Base-by-base conservation (phyloP, 2,797 vertebrate genomes). In the Microcaecilia unicolor region DNA sequence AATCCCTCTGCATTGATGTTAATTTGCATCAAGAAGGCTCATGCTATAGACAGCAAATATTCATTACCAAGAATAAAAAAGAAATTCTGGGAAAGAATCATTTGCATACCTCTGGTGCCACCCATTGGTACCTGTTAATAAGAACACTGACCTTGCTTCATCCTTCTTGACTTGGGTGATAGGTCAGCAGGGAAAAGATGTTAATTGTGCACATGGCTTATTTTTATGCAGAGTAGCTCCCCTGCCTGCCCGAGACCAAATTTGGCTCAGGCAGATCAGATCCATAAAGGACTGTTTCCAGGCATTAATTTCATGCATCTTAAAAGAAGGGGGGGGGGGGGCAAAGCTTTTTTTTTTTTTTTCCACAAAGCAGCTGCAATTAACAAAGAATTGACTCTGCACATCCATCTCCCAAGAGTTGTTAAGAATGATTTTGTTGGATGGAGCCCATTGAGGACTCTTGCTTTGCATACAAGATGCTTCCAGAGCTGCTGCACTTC, bases 371-470 rank as follows among this genome's bases (percentile, higher is more conserved):
- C 37, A 63, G 37, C 50, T 51, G 48, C 42, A 60, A 50, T 55
- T 42, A 70, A 34, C 44, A 42, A 58, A 40, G 9, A 35, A 28
- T 36, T n/a, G n/a, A n/a, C n/a, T n/a, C 46, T 38, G 41, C 41
- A 50, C 42, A 35, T 33, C 35, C 24, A 34, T 29, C 67, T 67
- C 61, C 64, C 51, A 5, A 29, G 43, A 48, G 31, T 30, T 62
- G 24, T 60, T 41, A 37, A 7, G 26, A 41, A 43, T 49, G 44
- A 41, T 38, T 25, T 23, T 57, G 43, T 54, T 54, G 51, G 40
- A 45, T 35, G 41, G 52, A 64, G 56, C 60, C 54, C n/a, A n/a
- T n/a, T n/a, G 62, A 55, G 71, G 58, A 50, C 53, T 57, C 34
- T 47, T 50, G 28, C 41, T n/a, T n/a, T n/a, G n/a, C n/a, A 38